Evolutionary conservation across 2,113 vertebrate genomes (phyloP).

Genomic region (Gymnorhina tibicen): DNA sequence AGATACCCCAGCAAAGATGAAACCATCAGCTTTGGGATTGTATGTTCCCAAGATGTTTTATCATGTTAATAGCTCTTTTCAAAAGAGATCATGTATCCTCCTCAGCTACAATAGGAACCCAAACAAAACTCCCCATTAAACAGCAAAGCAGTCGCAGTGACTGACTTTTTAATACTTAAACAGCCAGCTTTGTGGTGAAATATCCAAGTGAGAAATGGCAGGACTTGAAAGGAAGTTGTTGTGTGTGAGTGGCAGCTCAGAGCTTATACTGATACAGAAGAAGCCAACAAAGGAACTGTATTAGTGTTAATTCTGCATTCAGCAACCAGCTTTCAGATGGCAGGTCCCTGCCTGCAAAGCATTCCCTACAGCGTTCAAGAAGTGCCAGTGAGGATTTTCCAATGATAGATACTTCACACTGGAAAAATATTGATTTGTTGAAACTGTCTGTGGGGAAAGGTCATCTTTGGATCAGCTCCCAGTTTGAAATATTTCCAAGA

Average conservation of each 20-base stretch:
- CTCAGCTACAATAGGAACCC: not conserved
- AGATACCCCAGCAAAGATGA: conserved; percentile 5
- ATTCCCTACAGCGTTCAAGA: not conserved
- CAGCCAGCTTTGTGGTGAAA: conserved; percentile 12
- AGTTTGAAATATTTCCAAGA: not conserved
- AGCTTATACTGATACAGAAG: not conserved
- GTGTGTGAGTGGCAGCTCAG: conserved; percentile 1
- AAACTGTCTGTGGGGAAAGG: conserved; percentile 20
- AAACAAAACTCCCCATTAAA: conserved; percentile 17
- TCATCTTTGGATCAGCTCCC: conserved; percentile 32
- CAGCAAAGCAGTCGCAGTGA: not conserved
- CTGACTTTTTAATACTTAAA: conserved; percentile 15
- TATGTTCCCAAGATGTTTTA: conserved; percentile 20
- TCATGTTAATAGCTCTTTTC: conserved; percentile 38
- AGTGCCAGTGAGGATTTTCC: not conserved
- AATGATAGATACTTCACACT: not conserved
- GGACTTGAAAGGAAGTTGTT: conserved; percentile 30
- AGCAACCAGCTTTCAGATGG: not conserved
- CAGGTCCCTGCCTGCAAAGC: conserved; percentile 4
- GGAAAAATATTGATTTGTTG: conserved; percentile 50
- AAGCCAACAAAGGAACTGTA: not conserved
- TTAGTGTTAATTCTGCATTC: not conserved
- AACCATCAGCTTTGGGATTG: not conserved
- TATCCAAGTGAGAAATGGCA: conserved; percentile 25
- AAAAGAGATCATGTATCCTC: conserved; percentile 27